phyloP scores from a whole-genome alignment of 2,797 vertebrate species.

The Pseudochromis fuscus region DNA sequence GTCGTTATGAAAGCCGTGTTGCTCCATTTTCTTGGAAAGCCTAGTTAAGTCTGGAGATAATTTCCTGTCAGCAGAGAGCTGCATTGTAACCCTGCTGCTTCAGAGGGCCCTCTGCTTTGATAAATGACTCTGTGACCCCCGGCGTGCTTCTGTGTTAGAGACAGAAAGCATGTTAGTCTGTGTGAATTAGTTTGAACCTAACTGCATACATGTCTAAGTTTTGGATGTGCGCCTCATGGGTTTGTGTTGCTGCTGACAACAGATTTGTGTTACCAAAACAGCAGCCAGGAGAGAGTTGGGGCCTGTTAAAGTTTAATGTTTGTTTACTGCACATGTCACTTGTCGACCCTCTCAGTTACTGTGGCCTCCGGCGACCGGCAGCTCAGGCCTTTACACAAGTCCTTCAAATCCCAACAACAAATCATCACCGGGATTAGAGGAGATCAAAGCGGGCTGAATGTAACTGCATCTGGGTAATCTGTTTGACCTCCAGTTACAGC shows the following conservation, averaged over 20 bases:
- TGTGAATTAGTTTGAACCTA: slow-evolving; percentile 6
- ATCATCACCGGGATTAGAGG: slow-evolving; percentile 45
- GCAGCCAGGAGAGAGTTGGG: slow-evolving; percentile 53
- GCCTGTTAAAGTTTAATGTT: slow-evolving; percentile 83
- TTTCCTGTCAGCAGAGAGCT: slow-evolving; percentile 69
- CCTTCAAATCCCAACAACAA: slow-evolving; percentile 46
- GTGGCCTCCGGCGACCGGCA: slow-evolving; percentile 46
- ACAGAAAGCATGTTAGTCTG: slow-evolving; percentile 29
- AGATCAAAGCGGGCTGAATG: slow-evolving; percentile 59
- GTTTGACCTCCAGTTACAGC: slow-evolving; percentile 28
- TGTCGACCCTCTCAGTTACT: slow-evolving; percentile 63
- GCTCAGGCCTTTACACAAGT: slow-evolving; percentile 22
- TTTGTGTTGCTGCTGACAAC: slow-evolving; percentile 51
- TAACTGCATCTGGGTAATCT: slow-evolving; percentile 33
- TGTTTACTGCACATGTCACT: slow-evolving; percentile 65
- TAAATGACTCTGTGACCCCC: slow-evolving; percentile 61
- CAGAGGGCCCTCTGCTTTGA: slow-evolving; percentile 61
- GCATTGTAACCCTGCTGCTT: slow-evolving; percentile 60
- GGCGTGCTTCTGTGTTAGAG: slow-evolving; percentile 34
- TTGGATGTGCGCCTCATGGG: slow-evolving; percentile 22
- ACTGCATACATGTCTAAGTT: background rate
- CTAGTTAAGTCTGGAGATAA: slow-evolving; percentile 68
- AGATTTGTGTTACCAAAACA: slow-evolving; percentile 68
- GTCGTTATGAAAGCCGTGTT: background rate
- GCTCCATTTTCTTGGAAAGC: slow-evolving; percentile 67